Evolutionary conservation across 2,888 invertebrate species (phyloP).

Genomic region (Watsonalla binaria): DNA sequence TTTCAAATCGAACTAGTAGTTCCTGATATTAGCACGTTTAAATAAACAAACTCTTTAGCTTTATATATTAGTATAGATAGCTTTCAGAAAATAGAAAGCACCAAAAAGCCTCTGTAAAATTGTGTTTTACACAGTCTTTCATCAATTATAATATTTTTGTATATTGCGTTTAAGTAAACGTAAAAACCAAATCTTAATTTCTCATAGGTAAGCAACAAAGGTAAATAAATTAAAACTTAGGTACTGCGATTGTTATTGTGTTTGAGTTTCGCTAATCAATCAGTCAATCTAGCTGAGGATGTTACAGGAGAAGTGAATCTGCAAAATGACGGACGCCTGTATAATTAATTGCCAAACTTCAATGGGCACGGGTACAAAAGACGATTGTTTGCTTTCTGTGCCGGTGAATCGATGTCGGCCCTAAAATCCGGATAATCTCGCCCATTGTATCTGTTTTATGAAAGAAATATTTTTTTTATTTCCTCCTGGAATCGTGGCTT

Average conservation of each 20-base stretch:
- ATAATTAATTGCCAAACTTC: conserved; percentile 72
- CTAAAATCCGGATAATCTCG: conserved; percentile 69
- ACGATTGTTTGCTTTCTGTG: conserved; percentile 69
- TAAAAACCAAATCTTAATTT: too few species aligned
- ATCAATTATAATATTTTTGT: not conserved
- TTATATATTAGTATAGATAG: too few species aligned
- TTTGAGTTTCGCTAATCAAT: conserved; percentile 36
- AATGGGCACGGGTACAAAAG: conserved; percentile 68
- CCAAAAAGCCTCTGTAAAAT: too few species aligned
- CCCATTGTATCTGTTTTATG: conserved; percentile 66
- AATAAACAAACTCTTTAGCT: too few species aligned
- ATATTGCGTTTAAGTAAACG: too few species aligned
- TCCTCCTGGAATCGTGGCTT: conserved; percentile 48
- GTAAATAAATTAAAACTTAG: conserved; percentile 4
- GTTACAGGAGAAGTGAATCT: conserved; percentile 58
- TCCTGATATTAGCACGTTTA: too few species aligned
- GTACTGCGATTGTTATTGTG: conserved; percentile 9
- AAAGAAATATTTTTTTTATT: conserved; percentile 64
- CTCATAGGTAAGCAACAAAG: not conserved
- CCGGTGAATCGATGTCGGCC: conserved; percentile 65
- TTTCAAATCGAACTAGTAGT: too few species aligned
- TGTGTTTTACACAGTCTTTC: too few species aligned
- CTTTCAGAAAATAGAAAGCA: too few species aligned
- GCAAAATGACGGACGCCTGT: conserved; percentile 57
- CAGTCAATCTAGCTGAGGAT: conserved; percentile 50